Conservation (phyloP, 2,888 invertebrate genomes). For the Brenthis hecate region DNA sequence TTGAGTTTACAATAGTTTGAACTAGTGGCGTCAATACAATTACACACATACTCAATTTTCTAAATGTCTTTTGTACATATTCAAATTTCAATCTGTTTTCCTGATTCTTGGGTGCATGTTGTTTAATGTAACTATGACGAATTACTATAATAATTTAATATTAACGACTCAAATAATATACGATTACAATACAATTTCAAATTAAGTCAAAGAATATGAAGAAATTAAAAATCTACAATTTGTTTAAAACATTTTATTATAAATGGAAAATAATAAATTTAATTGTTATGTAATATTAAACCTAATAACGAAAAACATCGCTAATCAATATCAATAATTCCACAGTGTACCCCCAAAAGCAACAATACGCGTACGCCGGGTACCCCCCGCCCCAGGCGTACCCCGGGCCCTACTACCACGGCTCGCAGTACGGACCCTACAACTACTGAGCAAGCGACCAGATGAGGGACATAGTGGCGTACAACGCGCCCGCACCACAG, state of each 20-base stretch:
- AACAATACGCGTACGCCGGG: constrained; percentile 95
- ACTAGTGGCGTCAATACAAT: neutral
- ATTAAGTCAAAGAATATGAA: no score
- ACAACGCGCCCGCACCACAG: constrained; percentile 74
- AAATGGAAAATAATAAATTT: no score
- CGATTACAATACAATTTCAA: no score
- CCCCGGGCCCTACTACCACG: constrained; percentile 94
- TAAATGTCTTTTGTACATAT: constrained; percentile 35
- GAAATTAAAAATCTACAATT: no score
- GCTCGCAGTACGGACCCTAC: constrained; percentile 96
- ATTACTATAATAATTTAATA: neutral
- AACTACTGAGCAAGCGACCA: constrained; percentile 89
- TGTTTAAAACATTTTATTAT: no score
- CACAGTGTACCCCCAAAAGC: constrained; percentile 96
- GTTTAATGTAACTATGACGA: constrained; percentile 12
- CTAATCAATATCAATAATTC: neutral
- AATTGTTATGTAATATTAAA: neutral
- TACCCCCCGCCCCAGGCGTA: constrained; percentile 92
- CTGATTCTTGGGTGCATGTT: constrained; percentile 36
- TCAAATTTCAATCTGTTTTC: constrained; percentile 20
- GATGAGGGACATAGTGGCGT: constrained; percentile 79
- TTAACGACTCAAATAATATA: no score
- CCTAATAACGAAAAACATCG: neutral
- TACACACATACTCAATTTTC: constrained; percentile 11
- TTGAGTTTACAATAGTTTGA: no score